phyloP scores from a whole-genome alignment of 2,113 vertebrate species.

The Xenus cinereus region DNA sequence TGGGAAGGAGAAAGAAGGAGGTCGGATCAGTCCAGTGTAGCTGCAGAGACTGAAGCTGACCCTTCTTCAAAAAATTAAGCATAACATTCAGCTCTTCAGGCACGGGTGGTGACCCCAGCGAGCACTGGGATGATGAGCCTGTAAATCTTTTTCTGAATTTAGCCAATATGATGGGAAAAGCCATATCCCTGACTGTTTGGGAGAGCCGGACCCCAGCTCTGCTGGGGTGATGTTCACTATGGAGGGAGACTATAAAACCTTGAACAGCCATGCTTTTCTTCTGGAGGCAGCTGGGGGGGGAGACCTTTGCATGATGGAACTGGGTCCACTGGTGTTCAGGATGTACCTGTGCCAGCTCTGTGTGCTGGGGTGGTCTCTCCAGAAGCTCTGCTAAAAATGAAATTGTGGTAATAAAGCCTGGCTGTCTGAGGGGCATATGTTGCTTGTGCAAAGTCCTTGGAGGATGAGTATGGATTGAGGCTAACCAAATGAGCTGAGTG shows the following conservation, averaged over 20 bases:
- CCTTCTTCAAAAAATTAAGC: not conserved
- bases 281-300: not conserved
- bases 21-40: not conserved
- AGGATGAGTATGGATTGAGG: not conserved
- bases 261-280: not conserved
- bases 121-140: not conserved
- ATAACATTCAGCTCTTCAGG: not conserved
- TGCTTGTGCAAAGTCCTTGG: not conserved
- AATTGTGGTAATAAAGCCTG: not conserved
- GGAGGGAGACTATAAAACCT: not conserved
- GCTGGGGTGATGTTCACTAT: not conserved
- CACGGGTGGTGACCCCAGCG: not conserved
- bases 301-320: not conserved
- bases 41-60: not conserved
- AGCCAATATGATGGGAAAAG: not conserved
- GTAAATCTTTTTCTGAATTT: not conserved
- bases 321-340: not conserved
- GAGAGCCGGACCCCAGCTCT: not conserved
- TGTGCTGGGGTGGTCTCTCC: not conserved
- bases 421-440: rapidly evolving
- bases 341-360: rapidly evolving
- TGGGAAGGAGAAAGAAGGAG: not conserved
- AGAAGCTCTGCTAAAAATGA: not conserved
- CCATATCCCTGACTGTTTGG: rapidly evolving
- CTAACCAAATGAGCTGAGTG: not conserved